A percentile compares a stretch with the other conserved stretches of the same genome.
Evolutionary conservation across 2,888 invertebrate species (phyloP).

Genomic region (Dastarcus helophoroides): DNA sequence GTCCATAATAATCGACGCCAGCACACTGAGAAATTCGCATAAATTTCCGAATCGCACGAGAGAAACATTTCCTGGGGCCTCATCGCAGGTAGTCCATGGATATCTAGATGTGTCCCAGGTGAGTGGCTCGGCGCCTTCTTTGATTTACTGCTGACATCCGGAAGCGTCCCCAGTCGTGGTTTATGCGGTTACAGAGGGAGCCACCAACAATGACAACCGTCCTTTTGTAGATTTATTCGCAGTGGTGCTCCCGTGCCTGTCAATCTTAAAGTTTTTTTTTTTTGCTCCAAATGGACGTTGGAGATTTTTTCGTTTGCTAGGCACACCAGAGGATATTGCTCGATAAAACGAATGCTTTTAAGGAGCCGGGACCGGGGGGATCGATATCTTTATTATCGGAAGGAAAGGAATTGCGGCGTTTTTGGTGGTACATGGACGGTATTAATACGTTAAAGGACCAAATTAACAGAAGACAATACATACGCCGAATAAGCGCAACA

Average conservation of each 20-base stretch:
- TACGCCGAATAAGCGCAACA: no score
- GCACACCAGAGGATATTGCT: constrained; percentile 9
- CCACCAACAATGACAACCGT: constrained; percentile 32
- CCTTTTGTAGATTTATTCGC: constrained; percentile 34
- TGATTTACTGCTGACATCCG: constrained; percentile 35
- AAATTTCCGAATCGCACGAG: no score
- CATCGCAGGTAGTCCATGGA: constrained; percentile 13
- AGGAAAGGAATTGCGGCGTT: no score
- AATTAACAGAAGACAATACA: no score
- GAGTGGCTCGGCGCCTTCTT: constrained; percentile 36
- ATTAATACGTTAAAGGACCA: no score
- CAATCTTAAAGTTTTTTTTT: constrained; percentile 28
- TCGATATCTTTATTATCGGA: no score
- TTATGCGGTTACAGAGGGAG: constrained; percentile 29
- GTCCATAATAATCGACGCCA: no score
- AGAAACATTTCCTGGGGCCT: background rate
- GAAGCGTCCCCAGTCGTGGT: constrained; percentile 30
- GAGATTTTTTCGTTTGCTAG: constrained; percentile 7
- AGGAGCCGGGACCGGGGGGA: no score
- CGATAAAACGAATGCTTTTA: no score
- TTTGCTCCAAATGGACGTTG: constrained; percentile 9
- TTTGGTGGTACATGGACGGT: no score
- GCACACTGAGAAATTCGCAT: no score
- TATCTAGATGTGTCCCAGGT: constrained; percentile 33
- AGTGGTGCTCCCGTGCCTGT: constrained; percentile 34